These are phyloP conservation scores for Exephanes ischioxanthus DNA, from an alignment of 2,888 invertebrate genomes.

Conservation along the genomic window DNA sequence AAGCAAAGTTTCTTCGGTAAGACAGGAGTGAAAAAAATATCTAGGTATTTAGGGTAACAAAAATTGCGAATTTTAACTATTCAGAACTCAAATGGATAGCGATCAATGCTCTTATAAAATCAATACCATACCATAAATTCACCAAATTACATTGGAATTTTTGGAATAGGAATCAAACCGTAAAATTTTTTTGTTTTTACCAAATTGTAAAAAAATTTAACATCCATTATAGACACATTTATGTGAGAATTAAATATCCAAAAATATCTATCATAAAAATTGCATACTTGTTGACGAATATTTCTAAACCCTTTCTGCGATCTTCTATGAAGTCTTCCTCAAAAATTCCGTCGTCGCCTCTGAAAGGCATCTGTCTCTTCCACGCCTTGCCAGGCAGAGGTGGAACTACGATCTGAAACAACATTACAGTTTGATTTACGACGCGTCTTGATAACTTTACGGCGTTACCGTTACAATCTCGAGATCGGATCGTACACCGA, in stretches of 20 bases:
- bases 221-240: not conserved
- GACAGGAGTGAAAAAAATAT: too few relatives aligned
- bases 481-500: constrained; percentile 79
- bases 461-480: not conserved
- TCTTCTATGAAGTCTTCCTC: constrained; percentile 99
- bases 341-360: constrained; percentile 99
- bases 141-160: not conserved
- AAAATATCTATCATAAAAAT: not conserved
- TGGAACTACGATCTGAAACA: constrained; percentile 97
- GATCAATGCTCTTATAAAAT: not conserved
- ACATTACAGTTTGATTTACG: constrained; percentile 21
- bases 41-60: too few relatives aligned
- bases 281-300: constrained; percentile 98
- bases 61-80: too few relatives aligned
- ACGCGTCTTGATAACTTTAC: constrained; percentile 12
- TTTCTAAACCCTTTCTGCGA: constrained; percentile 98
- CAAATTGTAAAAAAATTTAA: not conserved
- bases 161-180: not conserved
- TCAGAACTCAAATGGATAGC: too few relatives aligned
- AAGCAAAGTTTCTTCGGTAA: too few relatives aligned
- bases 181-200: not conserved
- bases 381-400: constrained; percentile 99
- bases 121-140: not conserved
- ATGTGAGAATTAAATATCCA: not conserved
- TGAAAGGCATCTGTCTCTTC: constrained; percentile 99